Base-by-base conservation (phyloP, 2,888 invertebrate genomes). In the Spilarctia lutea region DNA sequence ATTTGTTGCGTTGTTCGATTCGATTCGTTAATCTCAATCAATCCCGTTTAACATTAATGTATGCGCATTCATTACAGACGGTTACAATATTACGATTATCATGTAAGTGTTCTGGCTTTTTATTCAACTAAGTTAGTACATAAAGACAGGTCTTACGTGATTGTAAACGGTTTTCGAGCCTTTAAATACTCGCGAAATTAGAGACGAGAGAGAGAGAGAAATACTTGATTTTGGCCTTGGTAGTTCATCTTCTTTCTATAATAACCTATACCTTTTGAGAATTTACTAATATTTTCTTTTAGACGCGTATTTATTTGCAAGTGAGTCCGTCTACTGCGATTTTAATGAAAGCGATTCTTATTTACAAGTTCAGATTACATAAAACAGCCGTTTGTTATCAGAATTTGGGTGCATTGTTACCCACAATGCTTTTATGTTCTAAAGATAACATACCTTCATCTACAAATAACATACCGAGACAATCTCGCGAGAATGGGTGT, bases 401-500 rank as follows among this genome's bases (percentile, higher is more conserved):
- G 78, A 75, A 78, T 82, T 87, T 84, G 85, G 86, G 86, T 79
- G 84, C 85, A 79, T 84, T 83, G 80, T 86, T 83, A 79, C 77
- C 77, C 77, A 66, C 74, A 80, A 81, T 81, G 76, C 80, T 83
- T 80, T 83, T 80, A 81, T 85, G 80, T 84, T 83, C 86, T 85
- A 72, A 82, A 90, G 90, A 91, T 90, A 90, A 88, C 85, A 87
- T 87, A 87, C 86, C 85, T 80, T 88, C 85, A 87, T 84, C 87
- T 87, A 91, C 87, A 89, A 90, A 88, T 88, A 87, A 87, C 88
- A 89, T 89, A 86, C 85, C 86, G 87, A 89, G 90, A 87, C 90
- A 89, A 88, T 88, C 87, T 88, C 75, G 77, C 86, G 83, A 89
- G 90, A 93, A 94, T 95, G 94, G 95, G 94, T 94, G 94, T 94